Base-by-base conservation (phyloP, 2,888 invertebrate species). In the Melanchra persicariae region DNA sequence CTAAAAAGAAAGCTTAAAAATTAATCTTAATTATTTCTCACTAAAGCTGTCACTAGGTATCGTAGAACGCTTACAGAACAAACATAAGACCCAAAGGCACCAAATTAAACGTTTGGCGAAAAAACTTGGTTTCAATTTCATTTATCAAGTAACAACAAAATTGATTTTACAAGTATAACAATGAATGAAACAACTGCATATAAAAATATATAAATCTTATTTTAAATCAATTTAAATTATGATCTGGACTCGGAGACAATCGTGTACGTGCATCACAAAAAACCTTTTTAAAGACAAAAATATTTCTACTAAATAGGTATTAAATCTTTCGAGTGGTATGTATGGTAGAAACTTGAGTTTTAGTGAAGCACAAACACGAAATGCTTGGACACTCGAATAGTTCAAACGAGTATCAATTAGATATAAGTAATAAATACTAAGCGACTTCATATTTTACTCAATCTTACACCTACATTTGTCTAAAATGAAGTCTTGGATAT, bases 131-230 rank as follows among this genome's bases (percentile, higher is more conserved):
- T 81, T 64, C 77, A 83, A 85, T 85, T 85, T 85, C 73, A 85
- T 87, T 70, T 73, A 78, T 86, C 81, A 89, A 89, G 85, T 86
- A 84, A 90, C 90, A 95, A 95, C 94, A 93, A 95, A 95, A 94
- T 92, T 91, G 92, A 93, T 94, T 92, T 90, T 92, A 91, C 91
- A 72, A 77, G 72, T 73, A 90, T 90, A 95, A 95, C 95, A 94
- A 93, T 87, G 85, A 92, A 87, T 89, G 91, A 94, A 95, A 95
- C 90, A 95, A 95, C 93, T 90, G 90, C 90, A 92, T 95, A 95
- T 94, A 94, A 95, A 95, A 95, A 95, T 95, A 95, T 95, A 95
- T 94, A 93, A 93, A 92, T 94, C 93, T 94, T 93, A 94, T 94
- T 93, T 94, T 89, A 93, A 94, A 94, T 88, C 82, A 91, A 89